Conservation (phyloP, 2,113 vertebrate genomes). For the Barbus barbus region DNA sequence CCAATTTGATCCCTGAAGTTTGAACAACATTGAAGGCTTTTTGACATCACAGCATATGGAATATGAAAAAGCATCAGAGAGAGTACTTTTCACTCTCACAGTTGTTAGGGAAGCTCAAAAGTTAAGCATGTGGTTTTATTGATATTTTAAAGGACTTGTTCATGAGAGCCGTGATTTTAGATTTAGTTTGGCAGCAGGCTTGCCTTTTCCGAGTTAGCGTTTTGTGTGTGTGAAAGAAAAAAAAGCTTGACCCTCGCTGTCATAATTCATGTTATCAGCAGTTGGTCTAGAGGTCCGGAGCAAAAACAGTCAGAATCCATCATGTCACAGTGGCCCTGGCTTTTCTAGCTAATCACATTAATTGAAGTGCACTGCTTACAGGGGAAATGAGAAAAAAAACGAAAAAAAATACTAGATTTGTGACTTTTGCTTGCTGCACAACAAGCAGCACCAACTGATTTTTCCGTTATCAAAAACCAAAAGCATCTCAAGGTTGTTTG, state of each 20-base stretch:
- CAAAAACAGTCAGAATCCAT: slow-evolving; percentile 5
- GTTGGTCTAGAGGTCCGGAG: background rate
- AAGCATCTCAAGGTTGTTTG: background rate
- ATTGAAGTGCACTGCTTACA: background rate
- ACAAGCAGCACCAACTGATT: no score
- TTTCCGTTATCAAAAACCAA: background rate
- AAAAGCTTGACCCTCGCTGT: slow-evolving; percentile 63
- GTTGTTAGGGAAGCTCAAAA: background rate
- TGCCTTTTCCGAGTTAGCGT: slow-evolving; percentile 49
- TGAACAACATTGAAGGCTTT: background rate
- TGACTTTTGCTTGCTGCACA: background rate
- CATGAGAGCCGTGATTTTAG: background rate
- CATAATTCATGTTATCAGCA: slow-evolving; percentile 53
- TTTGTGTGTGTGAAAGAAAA: slow-evolving; percentile 20
- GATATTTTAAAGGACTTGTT: background rate
- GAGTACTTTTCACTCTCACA: background rate
- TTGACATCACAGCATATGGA: slow-evolving; percentile 1
- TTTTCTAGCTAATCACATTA: slow-evolving; percentile 1
- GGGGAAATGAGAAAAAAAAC: background rate
- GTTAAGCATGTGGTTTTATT: background rate
- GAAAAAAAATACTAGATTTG: background rate
- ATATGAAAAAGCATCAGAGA: background rate
- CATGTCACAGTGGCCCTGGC: background rate
- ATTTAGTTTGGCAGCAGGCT: background rate
- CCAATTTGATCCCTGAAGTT: background rate